These are phyloP conservation scores for Melanostoma scalare DNA, from an alignment of 2,888 invertebrate genomes.

Conservation along the genomic window DNA sequence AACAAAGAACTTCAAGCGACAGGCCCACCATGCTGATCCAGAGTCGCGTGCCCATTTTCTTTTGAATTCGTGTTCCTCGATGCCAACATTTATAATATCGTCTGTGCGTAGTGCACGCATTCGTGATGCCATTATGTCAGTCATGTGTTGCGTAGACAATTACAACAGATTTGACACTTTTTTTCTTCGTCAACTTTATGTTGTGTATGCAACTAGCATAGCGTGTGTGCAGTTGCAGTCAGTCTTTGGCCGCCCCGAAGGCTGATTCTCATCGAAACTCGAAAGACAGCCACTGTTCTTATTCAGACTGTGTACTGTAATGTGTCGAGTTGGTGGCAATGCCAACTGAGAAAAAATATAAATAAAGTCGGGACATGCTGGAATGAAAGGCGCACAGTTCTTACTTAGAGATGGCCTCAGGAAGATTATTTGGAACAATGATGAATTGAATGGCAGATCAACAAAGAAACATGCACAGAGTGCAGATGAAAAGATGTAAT, in stretches of 20 bases:
- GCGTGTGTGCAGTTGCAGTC: conserved; percentile 22
- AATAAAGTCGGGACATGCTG: conserved; percentile 15
- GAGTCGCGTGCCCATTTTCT: conserved; percentile 57
- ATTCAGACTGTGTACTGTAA: conserved; percentile 20
- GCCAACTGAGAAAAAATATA: conserved; percentile 17
- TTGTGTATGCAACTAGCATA: conserved; percentile 27
- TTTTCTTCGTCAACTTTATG: background rate
- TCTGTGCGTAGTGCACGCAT: conserved; percentile 10
- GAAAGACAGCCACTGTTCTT: conserved; percentile 19
- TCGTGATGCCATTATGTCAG: conserved; percentile 57
- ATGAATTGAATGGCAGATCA: conserved; percentile 54
- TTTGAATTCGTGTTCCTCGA: conserved; percentile 32
- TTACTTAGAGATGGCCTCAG: conserved; percentile 10
- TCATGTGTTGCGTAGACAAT: conserved; percentile 50
- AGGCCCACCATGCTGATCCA: conserved; percentile 43
- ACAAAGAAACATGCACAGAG: conserved; percentile 53
- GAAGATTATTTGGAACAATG: conserved; percentile 40
- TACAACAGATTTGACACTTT: conserved; percentile 61
- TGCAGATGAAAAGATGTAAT: conserved; percentile 52
- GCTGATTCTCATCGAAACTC: conserved; percentile 10
- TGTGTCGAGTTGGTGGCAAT: background rate
- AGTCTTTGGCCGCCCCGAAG: conserved; percentile 47
- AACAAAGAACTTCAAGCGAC: conserved; percentile 24
- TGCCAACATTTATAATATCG: too few species aligned
- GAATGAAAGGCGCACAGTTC: conserved; percentile 17